Evolutionary conservation across 2,797 vertebrate species (phyloP).

Genomic region (Neosilurus mollespiculum): DNA sequence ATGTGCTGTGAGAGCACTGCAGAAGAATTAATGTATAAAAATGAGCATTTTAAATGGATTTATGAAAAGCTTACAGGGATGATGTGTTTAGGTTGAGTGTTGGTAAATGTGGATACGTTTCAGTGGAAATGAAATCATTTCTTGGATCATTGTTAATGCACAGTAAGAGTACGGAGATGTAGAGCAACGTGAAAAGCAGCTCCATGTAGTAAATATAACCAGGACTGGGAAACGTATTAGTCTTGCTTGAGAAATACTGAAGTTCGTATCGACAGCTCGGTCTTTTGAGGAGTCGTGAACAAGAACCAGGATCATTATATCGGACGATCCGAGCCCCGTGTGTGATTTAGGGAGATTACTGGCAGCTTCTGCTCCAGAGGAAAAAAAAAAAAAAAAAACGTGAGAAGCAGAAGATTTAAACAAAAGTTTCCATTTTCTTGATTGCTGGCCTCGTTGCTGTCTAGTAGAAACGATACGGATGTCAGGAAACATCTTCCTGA

Average conservation of each 20-base stretch:
- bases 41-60: background rate
- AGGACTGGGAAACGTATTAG: constrained; percentile 16
- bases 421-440: constrained; percentile 21
- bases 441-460: constrained; percentile 14
- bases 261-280: constrained; percentile 29
- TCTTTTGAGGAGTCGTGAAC: constrained; percentile 26
- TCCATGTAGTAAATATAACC: constrained; percentile 6
- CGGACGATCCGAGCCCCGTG: constrained; percentile 4
- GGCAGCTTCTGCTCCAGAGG: constrained; percentile 4
- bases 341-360: constrained; percentile 28
- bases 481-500: background rate
- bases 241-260: constrained; percentile 27
- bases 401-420: constrained; percentile 24
- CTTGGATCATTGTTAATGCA: background rate
- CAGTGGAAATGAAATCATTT: background rate
- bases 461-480: background rate
- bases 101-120: background rate
- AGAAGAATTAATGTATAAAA: background rate
- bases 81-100: background rate
- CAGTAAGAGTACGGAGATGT: background rate
- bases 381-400: background rate
- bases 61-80: too few species aligned
- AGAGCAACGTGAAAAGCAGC: background rate
- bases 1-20: background rate
- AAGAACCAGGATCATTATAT: constrained; percentile 31